Evolutionary conservation across 2,888 invertebrate species (phyloP), one percentile per base, ranked within the genome.

Genomic region (Meliscaeva auricollis): DNA sequence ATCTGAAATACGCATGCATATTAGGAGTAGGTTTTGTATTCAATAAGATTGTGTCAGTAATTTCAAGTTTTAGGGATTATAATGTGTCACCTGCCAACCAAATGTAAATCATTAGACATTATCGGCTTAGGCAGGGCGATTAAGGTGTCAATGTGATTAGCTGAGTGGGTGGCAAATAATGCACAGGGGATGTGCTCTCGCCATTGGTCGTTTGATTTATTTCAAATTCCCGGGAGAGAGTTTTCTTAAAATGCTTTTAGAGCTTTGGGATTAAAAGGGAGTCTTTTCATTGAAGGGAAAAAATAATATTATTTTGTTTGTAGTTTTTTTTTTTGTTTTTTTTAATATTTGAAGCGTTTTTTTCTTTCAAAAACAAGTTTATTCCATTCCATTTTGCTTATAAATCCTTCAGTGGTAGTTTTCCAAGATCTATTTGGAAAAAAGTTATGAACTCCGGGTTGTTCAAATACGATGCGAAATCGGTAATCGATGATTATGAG

Each of bases 101-200:
- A 50, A 79, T 74, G 66, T 79, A 79, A 79, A 79, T 79, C 79
- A 79, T 68, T 52, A 11, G 66, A 44, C 35, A 79, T 79, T 79
- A 79, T 66, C 22, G 58, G 52, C 74, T 74, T 79, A 68, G 38
- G 17, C n/a, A 52, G 22, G 35, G 66, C 44, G 50, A 68, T 74
- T 52, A 54, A 60, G 46, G 17, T 73, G 66, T 68, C 68, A 58
- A 35, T 60, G 74, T 17, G 74, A 60, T 56, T 38, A 79, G 56
- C 20, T 56, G 52, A 32, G 35, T 41, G 56, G 4, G 17, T 13
- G 11, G 11, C 32, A 11, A 54, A 15, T 26, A 54, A 15, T 26
- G 26, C 26, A 26, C 2, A 9, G 15, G 20, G 41, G 44, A 54
- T 41, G 15, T 15, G 64, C 41, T 9, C 20, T 26, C 2, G 26